Evolutionary conservation across 2,888 invertebrate genomes (phyloP), one percentile per base, ranked within the genome.

Genomic region (Drosophila merina): DNA sequence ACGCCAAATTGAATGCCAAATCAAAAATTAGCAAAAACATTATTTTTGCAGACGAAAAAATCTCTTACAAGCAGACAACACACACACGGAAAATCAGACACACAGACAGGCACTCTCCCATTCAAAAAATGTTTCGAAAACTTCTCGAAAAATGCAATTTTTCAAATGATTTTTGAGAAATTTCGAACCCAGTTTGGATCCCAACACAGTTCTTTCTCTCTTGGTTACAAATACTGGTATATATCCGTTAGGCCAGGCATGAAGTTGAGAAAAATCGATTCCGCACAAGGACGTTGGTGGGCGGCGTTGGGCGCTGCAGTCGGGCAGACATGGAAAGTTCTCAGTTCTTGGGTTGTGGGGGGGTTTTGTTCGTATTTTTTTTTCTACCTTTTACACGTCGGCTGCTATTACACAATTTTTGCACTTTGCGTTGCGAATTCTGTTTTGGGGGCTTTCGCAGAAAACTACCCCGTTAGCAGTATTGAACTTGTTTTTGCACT

Each of bases 191-290:
- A 14, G 1, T 57, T 55, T 45, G 49, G 48, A 42, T 49, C 40
- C 49, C 45, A 36, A 47, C 50, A 51, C 55, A 12, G 30, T 79
- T 63, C 51, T 44, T 52, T 42, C 28, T 12, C 14, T 42, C 42
- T 51, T 45, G 40, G 47, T 63, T 49, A 62, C 48, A 56, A 57
- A 68, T 60, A 8, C 20, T 20, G 40, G 48, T 50, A 64, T 64
- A 68, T 59, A 74, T 76, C 72, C 87, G 76, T 78, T 72, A 79
- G 63, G 75, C 69, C 71, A 72, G 85, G 76, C 86, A 88, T 89
- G 87, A 85, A 87, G 86, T 87, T 81, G 77, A 88, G 81, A 89
- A 87, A 90, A 90, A 90, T 90, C 90, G 90, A 90, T 90, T 89
- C 82, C 80, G 68, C 79, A 84, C 90, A 90, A 90, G 90, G 90